Conservation (phyloP, 2,888 invertebrate genomes). For the Hetaerina titia region DNA sequence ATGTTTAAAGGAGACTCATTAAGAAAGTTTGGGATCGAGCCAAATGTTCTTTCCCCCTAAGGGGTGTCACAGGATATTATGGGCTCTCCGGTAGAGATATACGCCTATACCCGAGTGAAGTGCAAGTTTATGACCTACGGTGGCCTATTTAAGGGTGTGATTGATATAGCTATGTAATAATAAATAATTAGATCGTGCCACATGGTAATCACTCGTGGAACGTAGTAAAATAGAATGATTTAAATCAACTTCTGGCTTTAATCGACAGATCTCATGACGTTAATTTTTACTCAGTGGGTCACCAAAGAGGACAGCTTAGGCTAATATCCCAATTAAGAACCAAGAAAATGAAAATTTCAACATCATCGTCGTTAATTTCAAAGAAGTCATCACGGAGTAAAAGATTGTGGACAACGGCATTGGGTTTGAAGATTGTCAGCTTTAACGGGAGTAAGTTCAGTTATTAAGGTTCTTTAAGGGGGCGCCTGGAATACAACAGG, state of each 20-base stretch:
- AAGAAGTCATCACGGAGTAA: background rate
- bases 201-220: no score
- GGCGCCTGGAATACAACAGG: background rate
- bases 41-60: background rate
- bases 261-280: no score
- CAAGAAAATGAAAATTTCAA: background rate
- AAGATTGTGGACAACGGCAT: background rate
- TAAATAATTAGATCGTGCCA: background rate
- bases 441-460: background rate
- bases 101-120: background rate
- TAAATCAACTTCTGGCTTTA: no score
- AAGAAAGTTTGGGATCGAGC: constrained; percentile 5
- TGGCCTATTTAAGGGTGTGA: background rate
- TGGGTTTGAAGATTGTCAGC: background rate
- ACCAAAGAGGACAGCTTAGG: no score
- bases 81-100: background rate
- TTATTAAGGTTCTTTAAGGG: background rate
- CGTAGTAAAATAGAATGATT: no score
- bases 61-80: background rate
- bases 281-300: no score
- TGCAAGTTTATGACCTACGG: background rate
- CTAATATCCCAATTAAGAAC: no score
- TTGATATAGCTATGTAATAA: background rate
- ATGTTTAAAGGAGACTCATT: constrained; percentile 14
- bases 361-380: background rate